Percentiles rank a stretch among this genome's conserved stretches.
These are phyloP conservation scores for Prosapia bicincta DNA, from an alignment of 2,888 invertebrate species.

Conservation along the genomic window DNA sequence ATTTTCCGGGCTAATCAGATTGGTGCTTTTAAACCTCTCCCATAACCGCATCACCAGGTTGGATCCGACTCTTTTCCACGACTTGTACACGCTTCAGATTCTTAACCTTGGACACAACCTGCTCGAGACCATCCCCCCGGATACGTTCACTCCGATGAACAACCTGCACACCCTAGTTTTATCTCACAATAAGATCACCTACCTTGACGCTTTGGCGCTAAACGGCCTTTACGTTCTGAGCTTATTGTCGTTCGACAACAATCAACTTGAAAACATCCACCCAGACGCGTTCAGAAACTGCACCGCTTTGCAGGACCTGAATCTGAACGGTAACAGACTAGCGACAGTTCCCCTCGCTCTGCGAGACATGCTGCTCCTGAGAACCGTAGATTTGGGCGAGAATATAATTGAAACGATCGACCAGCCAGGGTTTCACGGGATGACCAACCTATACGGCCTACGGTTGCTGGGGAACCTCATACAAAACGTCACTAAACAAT, in stretches of 20 bases:
- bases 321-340: constrained; percentile 83
- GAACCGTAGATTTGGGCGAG: constrained; percentile 87
- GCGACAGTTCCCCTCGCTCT: constrained; percentile 76
- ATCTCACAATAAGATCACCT: constrained; percentile 80
- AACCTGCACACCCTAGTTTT: constrained; percentile 86
- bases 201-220: constrained; percentile 79
- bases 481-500: constrained; percentile 74
- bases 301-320: constrained; percentile 84
- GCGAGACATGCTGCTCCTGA: constrained; percentile 78
- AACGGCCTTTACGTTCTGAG: constrained; percentile 87
- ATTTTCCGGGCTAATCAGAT: constrained; percentile 81
- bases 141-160: constrained; percentile 87
- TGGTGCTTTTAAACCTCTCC: constrained; percentile 82
- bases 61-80: constrained; percentile 79
- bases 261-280: constrained; percentile 77
- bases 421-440: constrained; percentile 76
- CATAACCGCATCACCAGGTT: constrained; percentile 78
- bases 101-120: constrained; percentile 82
- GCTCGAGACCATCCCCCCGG: constrained; percentile 77
- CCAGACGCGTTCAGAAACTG: constrained; percentile 88
- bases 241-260: constrained; percentile 80
- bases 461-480: constrained; percentile 86
- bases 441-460: constrained; percentile 82
- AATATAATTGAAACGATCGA: constrained; percentile 81
- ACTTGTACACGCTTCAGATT: constrained; percentile 80